Conservation (phyloP, 2,113 vertebrate species). For the Lampris incognitus region DNA sequence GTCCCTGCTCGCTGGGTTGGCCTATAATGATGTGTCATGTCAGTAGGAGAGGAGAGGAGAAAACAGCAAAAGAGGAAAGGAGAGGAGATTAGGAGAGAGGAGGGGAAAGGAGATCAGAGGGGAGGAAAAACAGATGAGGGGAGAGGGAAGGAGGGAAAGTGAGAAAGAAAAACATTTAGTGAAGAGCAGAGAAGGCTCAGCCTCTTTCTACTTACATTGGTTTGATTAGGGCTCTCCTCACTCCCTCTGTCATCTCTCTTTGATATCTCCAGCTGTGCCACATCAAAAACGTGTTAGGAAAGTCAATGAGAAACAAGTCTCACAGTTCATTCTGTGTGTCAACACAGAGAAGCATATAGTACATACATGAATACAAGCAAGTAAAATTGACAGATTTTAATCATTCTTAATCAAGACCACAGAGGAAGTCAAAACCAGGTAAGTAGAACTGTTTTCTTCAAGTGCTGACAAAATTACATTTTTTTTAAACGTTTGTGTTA, state of each 20-base stretch:
- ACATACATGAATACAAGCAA: slow-evolving; percentile 11
- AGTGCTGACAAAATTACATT: no score
- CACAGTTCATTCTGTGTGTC: neutral
- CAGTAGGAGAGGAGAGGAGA: slow-evolving; percentile 33
- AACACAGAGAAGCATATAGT: slow-evolving; percentile 8
- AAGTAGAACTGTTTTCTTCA: no score
- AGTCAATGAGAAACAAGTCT: slow-evolving; percentile 46
- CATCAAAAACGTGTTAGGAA: slow-evolving; percentile 66
- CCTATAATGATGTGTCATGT: slow-evolving; percentile 76
- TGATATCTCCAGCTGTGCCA: slow-evolving; percentile 77
- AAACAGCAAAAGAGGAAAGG: slow-evolving; percentile 10
- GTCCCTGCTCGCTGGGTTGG: slow-evolving; percentile 58
- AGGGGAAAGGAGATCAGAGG: slow-evolving; percentile 19
- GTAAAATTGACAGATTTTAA: slow-evolving; percentile 26
- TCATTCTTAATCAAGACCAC: slow-evolving; percentile 6
- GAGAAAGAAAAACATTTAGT: slow-evolving; percentile 32
- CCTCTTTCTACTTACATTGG: slow-evolving; percentile 78
- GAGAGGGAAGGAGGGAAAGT: neutral
- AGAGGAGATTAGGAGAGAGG: neutral
- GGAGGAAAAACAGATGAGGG: neutral
- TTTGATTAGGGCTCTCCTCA: slow-evolving; percentile 78
- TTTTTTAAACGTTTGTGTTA: neutral
- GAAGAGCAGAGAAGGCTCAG: slow-evolving; percentile 8
- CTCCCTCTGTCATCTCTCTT: slow-evolving; percentile 81
- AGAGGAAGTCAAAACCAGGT: no score